phyloP scores from a whole-genome alignment of 2,888 invertebrate species.

The Drosophila borealis region DNA sequence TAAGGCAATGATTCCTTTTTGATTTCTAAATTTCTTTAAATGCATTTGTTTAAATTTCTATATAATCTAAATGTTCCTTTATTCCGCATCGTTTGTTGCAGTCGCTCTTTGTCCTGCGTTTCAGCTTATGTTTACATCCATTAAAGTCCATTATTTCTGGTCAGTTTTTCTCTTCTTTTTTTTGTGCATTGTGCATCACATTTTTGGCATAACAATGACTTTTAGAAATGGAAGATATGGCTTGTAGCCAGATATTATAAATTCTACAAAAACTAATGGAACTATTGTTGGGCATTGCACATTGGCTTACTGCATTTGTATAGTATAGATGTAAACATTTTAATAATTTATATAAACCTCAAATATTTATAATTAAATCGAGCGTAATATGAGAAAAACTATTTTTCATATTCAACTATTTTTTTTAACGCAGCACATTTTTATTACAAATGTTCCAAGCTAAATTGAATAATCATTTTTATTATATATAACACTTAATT shows the following conservation, averaged over 20 bases:
- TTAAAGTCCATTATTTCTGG: slow-evolving; percentile 54
- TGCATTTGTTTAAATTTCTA: slow-evolving; percentile 44
- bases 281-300: slow-evolving; percentile 52
- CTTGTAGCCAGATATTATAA: slow-evolving; percentile 6
- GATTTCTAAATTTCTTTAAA: slow-evolving; percentile 4
- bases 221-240: slow-evolving; percentile 19
- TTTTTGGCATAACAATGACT: slow-evolving; percentile 58
- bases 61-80: slow-evolving; percentile 24
- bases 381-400: no score
- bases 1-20: slow-evolving; percentile 18
- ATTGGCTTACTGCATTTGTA: neutral
- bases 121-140: slow-evolving; percentile 41
- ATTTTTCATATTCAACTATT: no score
- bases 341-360: no score
- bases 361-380: neutral
- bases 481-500: no score
- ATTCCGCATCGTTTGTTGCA: slow-evolving; percentile 12
- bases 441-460: no score
- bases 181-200: slow-evolving; percentile 38
- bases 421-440: no score
- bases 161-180: slow-evolving; percentile 2
- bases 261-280: slow-evolving; percentile 52
- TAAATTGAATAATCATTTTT: no score
- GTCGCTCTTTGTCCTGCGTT: slow-evolving; percentile 21
- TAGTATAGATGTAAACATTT: neutral